Evolutionary conservation across 1,140 invertebrate genomes (phyloP).

Genomic region (Olivierus martensii): DNA sequence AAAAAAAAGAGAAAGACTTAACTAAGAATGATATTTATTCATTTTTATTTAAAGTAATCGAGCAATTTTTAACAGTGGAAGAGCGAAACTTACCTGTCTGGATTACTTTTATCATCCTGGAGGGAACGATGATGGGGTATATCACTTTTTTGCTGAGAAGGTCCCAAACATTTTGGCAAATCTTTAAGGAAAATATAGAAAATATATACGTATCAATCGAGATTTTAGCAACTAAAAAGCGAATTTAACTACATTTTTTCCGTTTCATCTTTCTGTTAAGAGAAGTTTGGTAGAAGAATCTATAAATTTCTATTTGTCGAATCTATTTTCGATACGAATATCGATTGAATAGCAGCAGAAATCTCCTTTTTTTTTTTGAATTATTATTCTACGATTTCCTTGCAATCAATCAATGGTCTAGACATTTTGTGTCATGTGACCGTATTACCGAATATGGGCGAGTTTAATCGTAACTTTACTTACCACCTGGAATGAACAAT

Average conservation of each 20-base stretch:
- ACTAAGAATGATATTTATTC: too few relatives aligned
- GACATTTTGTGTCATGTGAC: neutral
- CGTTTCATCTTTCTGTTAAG: neutral
- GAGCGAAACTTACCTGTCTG: constrained; percentile 4
- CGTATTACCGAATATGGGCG: neutral
- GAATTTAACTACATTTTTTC: neutral
- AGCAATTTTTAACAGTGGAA: too few relatives aligned
- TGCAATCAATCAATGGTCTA: neutral
- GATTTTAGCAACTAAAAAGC: too few relatives aligned
- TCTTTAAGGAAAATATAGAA: neutral
- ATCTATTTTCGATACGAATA: neutral
- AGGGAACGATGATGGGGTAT: constrained; percentile 12
- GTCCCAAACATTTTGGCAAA: neutral
- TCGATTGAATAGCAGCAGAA: neutral
- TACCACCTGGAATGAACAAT: constrained; percentile 17
- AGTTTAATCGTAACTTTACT: neutral
- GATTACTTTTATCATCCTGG: constrained; percentile 10
- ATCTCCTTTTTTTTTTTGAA: neutral
- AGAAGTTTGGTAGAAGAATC: neutral
- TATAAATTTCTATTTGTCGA: neutral
- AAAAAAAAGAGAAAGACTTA: too few relatives aligned
- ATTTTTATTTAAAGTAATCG: too few relatives aligned
- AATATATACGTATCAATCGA: neutral
- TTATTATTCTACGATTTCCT: neutral
- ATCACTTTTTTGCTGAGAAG: constrained; percentile 3